These are phyloP conservation scores for Rhamnusium bicolor DNA, from an alignment of 2,888 invertebrate genomes.

Conservation along the genomic window DNA sequence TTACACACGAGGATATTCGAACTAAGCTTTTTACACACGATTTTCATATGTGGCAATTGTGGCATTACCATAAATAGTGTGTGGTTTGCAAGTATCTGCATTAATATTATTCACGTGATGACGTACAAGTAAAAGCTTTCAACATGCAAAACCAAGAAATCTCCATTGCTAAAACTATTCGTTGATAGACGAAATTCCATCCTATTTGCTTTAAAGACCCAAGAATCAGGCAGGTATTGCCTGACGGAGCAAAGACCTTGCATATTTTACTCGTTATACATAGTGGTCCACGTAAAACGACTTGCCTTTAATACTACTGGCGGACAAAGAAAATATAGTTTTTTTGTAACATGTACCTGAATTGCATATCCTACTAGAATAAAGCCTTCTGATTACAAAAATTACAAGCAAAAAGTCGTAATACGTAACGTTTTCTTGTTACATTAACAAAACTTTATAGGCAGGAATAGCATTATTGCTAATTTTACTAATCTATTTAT, in stretches of 20 bases:
- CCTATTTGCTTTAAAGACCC: background rate
- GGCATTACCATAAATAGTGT: conserved; percentile 36
- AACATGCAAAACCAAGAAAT: conserved; percentile 50
- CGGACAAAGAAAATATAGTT: too few species aligned
- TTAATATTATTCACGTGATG: conserved; percentile 34
- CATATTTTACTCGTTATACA: background rate
- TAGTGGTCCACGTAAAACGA: background rate
- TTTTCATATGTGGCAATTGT: conserved; percentile 32
- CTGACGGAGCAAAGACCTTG: background rate
- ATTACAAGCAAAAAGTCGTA: too few species aligned
- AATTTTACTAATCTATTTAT: too few species aligned
- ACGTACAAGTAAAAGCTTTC: conserved; percentile 50
- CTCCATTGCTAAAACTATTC: conserved; percentile 50
- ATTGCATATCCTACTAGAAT: too few species aligned
- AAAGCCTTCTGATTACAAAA: too few species aligned
- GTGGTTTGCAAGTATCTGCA: conserved; percentile 34
- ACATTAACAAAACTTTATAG: too few species aligned
- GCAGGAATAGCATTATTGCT: too few species aligned
- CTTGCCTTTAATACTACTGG: too few species aligned
- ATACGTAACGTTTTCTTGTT: too few species aligned
- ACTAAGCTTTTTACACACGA: conserved; percentile 31
- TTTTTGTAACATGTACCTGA: too few species aligned
- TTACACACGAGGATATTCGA: conserved; percentile 10
- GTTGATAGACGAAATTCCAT: conserved; percentile 28
- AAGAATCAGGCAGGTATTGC: conserved; percentile 11